Base-by-base conservation (phyloP, 1,140 invertebrate species). In the Euborellia annulipes region DNA sequence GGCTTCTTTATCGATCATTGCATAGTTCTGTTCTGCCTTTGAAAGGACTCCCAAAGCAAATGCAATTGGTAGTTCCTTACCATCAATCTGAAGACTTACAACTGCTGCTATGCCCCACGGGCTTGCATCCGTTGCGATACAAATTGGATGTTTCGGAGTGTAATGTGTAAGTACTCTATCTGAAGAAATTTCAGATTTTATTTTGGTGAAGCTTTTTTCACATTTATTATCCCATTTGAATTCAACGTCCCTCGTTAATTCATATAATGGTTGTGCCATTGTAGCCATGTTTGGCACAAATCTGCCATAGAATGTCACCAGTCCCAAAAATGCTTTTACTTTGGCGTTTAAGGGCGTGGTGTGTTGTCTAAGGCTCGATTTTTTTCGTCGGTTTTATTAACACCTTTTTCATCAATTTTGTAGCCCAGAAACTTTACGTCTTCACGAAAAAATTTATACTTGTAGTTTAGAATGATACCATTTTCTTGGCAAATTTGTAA, bases 91-190 rank as follows among this genome's bases (percentile, higher is more conserved):
- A 46, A 73, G 69, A 2, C 58, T 58, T 0, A 75, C 47, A 6
- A 69, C 59, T 3, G 59, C 61, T 0, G 67, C 66, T 2, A 73
- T 51, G 9, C 65, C 69, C 52, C 61, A 61, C 0, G 57, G 47
- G 32, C 59, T 64, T 14, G 67, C 66, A 58, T 75, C 70, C 16
- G 62, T 61, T 13, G 65, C 55, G 19, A 73, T 27, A 11, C 62
- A 50, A 4, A 71, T 43, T 20, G 55, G 48, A 37, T 55, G 49
- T 8, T 54, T 46, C 18, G 58, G 54, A 37, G 70, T 59, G 50
- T 60, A 70, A 46, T 63, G 56, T 1, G 54, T 54, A n/a, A 66
- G 47, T 13, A 59, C 45, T 36, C 43, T 21, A 14, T 49, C 30
- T 9, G 53, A 51, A 19, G 50, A 11, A 16, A 69, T 48, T 40